Evolutionary conservation across 2,797 vertebrate genomes (phyloP), one percentile per base, ranked within the genome.

Genomic region (Oreochromis grahami): DNA sequence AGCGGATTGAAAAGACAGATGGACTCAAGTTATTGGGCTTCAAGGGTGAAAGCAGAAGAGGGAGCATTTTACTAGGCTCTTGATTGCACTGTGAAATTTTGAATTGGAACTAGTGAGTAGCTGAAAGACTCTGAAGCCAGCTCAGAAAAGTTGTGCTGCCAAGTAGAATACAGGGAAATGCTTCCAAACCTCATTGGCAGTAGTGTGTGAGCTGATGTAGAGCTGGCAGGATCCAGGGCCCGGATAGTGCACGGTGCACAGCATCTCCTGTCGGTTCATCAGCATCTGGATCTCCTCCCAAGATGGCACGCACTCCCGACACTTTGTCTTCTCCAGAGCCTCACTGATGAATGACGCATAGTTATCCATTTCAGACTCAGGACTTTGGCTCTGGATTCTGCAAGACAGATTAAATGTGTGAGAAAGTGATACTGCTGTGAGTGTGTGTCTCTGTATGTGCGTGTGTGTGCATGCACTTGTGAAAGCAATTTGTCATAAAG

Each of bases 271-370:
- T 68, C 97, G 91, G 80, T 88, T 96, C 94, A 98, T 97, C 92
- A 99, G 95, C 80, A 97, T 97, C 55, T 97, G 96, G 94, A 99
- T 98, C 96, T 99, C 98, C 24, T 98, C 98, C 95, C 98, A 96
- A 2, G 98, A 99, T 5, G 98, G 98, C 84, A 99, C 98, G 1
- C 96, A 96, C 92, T 98, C 97, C 7, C 98, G 95, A 76, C 97
- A 97, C 48, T 97, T 96, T 0, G 98, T 98, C 93, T 98, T 98
- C 51, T 96, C 94, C 93, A 99, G 93, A 0, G 98, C 97, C 87
- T 96, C 97, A 10, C 96, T 94, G 92, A 99, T 98, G 94, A 99
- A 99, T 79, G 96, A 97, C 2, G 97, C 97, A 0, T 98, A 99
- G 87, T 97, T 96, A 76, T 98, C 98, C 94, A 98, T 96, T 93